phyloP scores from a whole-genome alignment of 2,113 vertebrate species.

The cattle (Bos taurus) region DNA sequence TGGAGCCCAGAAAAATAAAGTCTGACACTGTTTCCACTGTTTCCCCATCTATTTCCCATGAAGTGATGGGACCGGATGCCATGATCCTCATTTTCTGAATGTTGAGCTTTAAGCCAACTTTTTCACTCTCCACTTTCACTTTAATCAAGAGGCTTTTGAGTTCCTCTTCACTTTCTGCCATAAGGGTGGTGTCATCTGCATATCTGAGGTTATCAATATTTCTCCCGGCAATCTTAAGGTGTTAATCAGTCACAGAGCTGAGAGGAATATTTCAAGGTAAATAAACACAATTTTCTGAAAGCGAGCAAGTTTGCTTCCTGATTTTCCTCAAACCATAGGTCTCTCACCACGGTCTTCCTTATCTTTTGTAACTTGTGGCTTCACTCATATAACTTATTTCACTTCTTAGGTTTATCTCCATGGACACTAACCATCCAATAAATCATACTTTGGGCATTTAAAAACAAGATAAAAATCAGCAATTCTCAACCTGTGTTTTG shows the following conservation, averaged over 20 bases:
- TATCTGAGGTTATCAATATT: no score
- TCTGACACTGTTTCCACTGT: no score
- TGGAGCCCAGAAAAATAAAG: no score
- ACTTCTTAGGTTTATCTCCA: slow-evolving; percentile 11
- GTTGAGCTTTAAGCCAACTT: no score
- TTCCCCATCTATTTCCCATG: no score
- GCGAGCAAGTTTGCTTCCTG: not conserved
- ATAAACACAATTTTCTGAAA: slow-evolving; percentile 38
- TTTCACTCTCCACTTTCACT: no score
- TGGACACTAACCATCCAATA: not conserved
- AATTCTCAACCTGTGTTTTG: slow-evolving; percentile 23
- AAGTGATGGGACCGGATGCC: no score
- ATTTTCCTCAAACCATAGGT: not conserved
- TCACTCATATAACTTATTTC: slow-evolving; percentile 33
- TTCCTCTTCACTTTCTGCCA: no score
- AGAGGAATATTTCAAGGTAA: slow-evolving; percentile 25
- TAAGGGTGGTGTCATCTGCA: no score
- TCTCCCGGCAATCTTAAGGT: not conserved
- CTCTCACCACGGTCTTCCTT: not conserved
- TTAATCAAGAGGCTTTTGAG: no score
- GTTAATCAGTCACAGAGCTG: slow-evolving; percentile 8
- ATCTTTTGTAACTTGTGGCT: not conserved
- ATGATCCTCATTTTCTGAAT: no score
- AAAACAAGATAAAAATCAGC: slow-evolving; percentile 8
- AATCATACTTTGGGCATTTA: not conserved